Evolutionary conservation across 2,797 vertebrate species (phyloP).

Genomic region (Pseudotriccus pelzelni): DNA sequence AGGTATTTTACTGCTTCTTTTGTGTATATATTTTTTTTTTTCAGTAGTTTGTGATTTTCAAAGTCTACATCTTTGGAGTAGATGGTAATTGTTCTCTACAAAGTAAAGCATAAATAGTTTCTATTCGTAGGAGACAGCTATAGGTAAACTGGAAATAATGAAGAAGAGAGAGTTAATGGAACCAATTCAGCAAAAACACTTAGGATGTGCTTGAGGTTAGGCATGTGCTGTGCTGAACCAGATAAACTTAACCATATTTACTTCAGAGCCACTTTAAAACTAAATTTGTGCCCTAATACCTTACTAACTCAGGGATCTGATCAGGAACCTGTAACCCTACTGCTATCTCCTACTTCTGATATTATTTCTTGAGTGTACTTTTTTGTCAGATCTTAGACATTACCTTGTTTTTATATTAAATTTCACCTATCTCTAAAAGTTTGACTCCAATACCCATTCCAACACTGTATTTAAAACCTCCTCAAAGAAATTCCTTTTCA

Average conservation of each 20-base stretch:
- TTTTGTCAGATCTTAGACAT: neutral
- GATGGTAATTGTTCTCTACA: neutral
- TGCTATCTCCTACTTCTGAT: neutral
- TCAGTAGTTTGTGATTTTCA: neutral
- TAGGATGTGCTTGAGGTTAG: neutral
- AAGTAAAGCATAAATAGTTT: neutral
- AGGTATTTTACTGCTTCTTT: neutral
- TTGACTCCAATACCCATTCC: neutral
- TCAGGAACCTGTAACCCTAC: neutral
- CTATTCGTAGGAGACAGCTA: neutral
- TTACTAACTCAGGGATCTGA: neutral
- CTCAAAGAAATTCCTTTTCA: neutral
- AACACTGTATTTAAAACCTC: neutral
- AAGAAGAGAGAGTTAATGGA: neutral
- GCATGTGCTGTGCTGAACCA: neutral
- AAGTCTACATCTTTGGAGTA: neutral
- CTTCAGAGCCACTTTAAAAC: neutral
- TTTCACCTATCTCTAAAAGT: neutral
- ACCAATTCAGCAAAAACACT: neutral
- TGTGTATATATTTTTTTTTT: neutral
- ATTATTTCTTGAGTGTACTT: neutral
- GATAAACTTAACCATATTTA: neutral
- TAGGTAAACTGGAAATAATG: neutral
- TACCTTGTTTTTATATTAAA: neutral
- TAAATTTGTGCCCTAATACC: neutral